Evolutionary conservation across 1,140 invertebrate species (phyloP).

Genomic region (Monomorium pharaonis): DNA sequence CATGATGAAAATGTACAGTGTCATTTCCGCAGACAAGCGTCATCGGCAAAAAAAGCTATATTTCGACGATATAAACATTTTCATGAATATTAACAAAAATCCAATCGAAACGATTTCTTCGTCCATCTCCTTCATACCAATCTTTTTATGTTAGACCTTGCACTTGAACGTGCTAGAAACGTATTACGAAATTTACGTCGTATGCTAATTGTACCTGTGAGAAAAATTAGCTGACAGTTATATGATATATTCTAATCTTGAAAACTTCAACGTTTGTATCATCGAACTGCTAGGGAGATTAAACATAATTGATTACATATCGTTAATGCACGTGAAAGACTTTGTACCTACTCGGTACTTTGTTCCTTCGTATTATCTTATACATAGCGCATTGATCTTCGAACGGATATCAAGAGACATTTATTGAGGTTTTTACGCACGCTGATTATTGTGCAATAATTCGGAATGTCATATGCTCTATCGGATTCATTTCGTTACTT

Average conservation of each 20-base stretch:
- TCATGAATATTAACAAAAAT: neutral
- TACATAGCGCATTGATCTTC: neutral
- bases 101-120: neutral
- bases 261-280: neutral
- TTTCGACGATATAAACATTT: neutral
- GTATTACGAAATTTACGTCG: neutral
- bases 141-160: neutral
- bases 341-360: slow-evolving; percentile 19
- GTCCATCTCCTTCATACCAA: neutral
- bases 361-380: slow-evolving; percentile 12
- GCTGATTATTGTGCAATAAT: neutral
- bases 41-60: neutral
- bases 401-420: neutral
- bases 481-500: neutral
- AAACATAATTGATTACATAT: neutral
- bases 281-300: neutral
- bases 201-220: neutral
- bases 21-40: neutral
- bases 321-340: neutral
- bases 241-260: neutral
- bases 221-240: neutral
- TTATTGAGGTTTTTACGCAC: neutral
- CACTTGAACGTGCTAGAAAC: neutral
- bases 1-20: neutral
- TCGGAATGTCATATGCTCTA: too few species aligned